Evolutionary conservation across 2,888 invertebrate genomes (phyloP), one percentile per base, ranked within the genome.

Genomic region (Stratiomys singularior): DNA sequence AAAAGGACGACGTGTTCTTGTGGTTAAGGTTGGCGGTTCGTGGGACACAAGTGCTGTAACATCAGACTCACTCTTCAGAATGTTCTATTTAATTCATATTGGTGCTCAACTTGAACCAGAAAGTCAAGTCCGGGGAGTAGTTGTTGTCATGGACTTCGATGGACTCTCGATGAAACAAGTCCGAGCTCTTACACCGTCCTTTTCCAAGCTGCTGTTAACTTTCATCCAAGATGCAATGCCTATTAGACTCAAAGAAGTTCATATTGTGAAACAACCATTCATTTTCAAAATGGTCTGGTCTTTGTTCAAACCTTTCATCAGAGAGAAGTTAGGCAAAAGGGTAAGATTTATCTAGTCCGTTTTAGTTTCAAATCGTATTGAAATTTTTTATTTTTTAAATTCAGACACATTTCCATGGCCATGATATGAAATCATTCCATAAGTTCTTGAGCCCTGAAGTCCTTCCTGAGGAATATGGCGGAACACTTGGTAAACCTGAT

Each of bases 141-240:
- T 95, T 11, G 94, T 94, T 23, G 88, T 96, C 79, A 94, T 95
- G 93, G 95, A 96, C 86, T 95, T 94, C 85, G 90, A 94, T 81
- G 91, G 92, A 7, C 88, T 96, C 83, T 90, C 92, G 7, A 92
- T 93, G 92, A 90, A 91, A 84, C 95, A 95, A 90, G 90, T 91
- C 21, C 87, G 85, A 77, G 92, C 91, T 0, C 85, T 95, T 71
- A 90, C 92, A 0, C 94, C 94, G 0, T 87, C 91, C 9, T 95
- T 94, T 87, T 93, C 94, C 71, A 91, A 92, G 88, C 90, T 92
- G 69, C 89, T 95, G 72, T 89, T 95, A 79, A 90, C 91, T 11
- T 96, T 95, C 87, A 95, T 96, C 82, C 95, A 96, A 87, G 94
- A 95, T 78, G 95, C 95, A 0, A 94, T 95, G 94, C 95, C 95